These are phyloP conservation scores for Clarias laeviceps DNA, from an alignment of 2,797 vertebrate species.

Conservation along the genomic window DNA sequence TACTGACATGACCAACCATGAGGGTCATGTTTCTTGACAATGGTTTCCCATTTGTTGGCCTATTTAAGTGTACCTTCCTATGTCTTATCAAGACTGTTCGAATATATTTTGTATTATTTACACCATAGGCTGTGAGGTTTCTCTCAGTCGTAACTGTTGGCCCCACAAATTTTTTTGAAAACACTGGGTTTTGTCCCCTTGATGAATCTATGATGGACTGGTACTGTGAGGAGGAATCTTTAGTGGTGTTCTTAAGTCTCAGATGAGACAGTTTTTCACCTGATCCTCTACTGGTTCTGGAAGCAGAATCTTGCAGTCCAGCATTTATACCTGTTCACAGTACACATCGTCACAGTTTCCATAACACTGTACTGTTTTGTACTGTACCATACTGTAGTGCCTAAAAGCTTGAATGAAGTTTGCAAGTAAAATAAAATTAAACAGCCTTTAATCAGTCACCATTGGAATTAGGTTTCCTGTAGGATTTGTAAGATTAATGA, in stretches of 20 bases:
- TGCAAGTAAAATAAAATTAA: constrained; percentile 55
- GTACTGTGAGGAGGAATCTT: constrained; percentile 49
- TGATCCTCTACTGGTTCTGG: neutral
- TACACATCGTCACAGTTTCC: constrained; percentile 17
- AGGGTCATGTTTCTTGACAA: neutral
- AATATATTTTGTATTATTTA: constrained; percentile 50
- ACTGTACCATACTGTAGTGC: constrained; percentile 26
- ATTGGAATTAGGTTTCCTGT: constrained; percentile 12
- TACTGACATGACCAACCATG: constrained; percentile 13
- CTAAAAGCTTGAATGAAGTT: constrained; percentile 64
- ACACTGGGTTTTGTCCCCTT: neutral
- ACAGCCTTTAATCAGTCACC: neutral
- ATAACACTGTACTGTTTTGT: neutral
- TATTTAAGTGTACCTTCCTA: neutral
- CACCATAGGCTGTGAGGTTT: constrained; percentile 42
- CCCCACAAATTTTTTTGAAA: neutral
- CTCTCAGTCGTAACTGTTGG: constrained; percentile 47
- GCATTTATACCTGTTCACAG: constrained; percentile 28
- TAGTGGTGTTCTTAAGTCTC: constrained; percentile 13
- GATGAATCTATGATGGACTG: constrained; percentile 36
- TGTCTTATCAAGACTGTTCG: constrained; percentile 47
- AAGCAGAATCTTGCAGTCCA: constrained; percentile 1
- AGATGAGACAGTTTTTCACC: constrained; percentile 23
- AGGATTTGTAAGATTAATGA: constrained; percentile 15
- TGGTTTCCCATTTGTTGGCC: neutral